Percentiles rank a stretch among this genome's conserved stretches.
Evolutionary conservation across 53 echinoderm and acorn worm species (phyloP).

Genomic region (Patiria pectinifera): DNA sequence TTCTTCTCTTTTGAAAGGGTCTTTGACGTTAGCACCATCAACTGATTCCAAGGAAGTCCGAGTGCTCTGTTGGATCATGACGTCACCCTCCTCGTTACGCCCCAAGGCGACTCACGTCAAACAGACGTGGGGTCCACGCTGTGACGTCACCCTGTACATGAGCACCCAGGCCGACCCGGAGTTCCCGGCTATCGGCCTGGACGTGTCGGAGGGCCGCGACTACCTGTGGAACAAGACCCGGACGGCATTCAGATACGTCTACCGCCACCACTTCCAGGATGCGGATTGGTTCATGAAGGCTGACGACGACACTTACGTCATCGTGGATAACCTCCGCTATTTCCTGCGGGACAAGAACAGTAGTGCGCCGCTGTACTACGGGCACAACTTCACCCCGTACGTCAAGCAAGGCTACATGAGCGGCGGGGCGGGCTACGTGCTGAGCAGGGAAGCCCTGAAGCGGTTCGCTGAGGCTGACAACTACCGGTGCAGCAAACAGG

Average conservation of each 20-base stretch:
- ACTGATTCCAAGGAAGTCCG: constrained; percentile 5
- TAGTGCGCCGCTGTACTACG: constrained; percentile 61
- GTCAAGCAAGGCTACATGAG: constrained; percentile 62
- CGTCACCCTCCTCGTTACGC: constrained; percentile 62
- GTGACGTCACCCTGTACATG: constrained; percentile 76
- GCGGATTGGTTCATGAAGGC: constrained; percentile 84
- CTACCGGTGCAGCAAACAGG: not conserved
- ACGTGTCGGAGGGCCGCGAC: constrained; percentile 62
- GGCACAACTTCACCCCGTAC: constrained; percentile 43
- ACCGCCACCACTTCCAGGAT: constrained; percentile 63
- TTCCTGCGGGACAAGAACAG: constrained; percentile 67
- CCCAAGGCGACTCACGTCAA: constrained; percentile 60
- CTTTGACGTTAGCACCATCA: not conserved
- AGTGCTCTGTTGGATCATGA: constrained; percentile 80
- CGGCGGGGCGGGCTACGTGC: constrained; percentile 78
- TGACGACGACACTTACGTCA: constrained; percentile 83
- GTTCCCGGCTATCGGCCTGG: constrained; percentile 57
- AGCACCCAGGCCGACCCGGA: constrained; percentile 59
- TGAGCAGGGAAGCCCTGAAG: constrained; percentile 67
- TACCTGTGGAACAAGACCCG: constrained; percentile 76
- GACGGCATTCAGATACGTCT: constrained; percentile 70
- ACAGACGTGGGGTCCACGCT: constrained; percentile 75
- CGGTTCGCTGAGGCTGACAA: constrained; percentile 22
- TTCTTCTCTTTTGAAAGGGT: not conserved
- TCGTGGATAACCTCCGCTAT: constrained; percentile 81